Percentiles rank a stretch among this genome's conserved stretches.
These are phyloP conservation scores for Pogonomyrmex californicus DNA, from an alignment of 1,140 invertebrate genomes.

Conservation along the genomic window DNA sequence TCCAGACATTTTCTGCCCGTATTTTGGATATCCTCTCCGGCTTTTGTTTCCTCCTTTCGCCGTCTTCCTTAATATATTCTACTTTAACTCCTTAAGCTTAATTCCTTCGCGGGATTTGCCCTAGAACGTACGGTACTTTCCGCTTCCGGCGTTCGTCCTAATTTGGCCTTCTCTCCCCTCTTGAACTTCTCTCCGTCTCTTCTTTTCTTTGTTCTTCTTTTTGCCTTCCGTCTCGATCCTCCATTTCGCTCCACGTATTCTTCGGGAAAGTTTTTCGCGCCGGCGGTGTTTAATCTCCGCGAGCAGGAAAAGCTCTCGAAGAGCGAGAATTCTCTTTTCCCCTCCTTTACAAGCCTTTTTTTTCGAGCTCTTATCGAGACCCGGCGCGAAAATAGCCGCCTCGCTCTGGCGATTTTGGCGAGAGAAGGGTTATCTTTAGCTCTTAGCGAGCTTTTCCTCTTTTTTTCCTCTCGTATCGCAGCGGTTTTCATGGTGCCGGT, in stretches of 20 bases:
- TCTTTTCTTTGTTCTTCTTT: neutral
- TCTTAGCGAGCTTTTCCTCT: constrained; percentile 1
- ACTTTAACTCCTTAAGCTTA: constrained; percentile 59
- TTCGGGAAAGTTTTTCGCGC: constrained; percentile 55
- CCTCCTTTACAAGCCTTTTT: constrained; percentile 2
- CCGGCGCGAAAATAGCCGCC: constrained; percentile 32
- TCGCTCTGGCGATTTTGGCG: constrained; percentile 22
- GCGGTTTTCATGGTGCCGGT: constrained; percentile 14
- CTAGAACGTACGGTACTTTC: constrained; percentile 36
- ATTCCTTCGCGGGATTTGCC: constrained; percentile 33
- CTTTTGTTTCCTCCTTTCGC: neutral
- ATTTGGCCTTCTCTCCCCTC: constrained; percentile 22
- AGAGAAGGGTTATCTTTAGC: constrained; percentile 29
- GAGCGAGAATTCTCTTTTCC: constrained; percentile 32
- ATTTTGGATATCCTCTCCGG: neutral
- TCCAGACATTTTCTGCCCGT: neutral
- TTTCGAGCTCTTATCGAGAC: constrained; percentile 49
- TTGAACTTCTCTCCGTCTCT: constrained; percentile 10
- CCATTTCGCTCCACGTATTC: constrained; percentile 48
- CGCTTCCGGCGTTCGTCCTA: constrained; percentile 47
- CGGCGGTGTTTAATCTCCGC: constrained; percentile 59
- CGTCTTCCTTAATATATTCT: constrained; percentile 43
- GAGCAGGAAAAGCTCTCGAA: constrained; percentile 56
- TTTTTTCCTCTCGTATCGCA: neutral
- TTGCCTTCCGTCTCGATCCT: constrained; percentile 36